Base-by-base conservation (phyloP, 2,888 invertebrate species). In the Apoda limacodes region DNA sequence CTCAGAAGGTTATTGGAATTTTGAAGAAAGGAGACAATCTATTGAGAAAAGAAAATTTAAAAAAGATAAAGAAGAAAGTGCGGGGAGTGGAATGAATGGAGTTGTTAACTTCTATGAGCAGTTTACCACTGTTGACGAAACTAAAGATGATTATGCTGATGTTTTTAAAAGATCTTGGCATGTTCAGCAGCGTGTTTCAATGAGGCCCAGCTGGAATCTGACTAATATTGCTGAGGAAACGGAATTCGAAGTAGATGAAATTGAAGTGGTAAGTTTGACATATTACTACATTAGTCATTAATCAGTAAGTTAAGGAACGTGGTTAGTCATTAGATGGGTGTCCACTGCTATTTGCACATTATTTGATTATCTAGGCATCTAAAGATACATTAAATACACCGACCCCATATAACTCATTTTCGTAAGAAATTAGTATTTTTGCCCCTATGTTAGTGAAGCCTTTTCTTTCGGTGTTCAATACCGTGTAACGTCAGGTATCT, bases 71-170 rank as follows among this genome's bases (percentile, higher is more conserved):
- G 30, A 40, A 1, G 42, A 49, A 7, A 55, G 39, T 34, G 43
- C 49, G 11, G 68, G 65, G 15, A 64, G 55, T n/a, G 69, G 70
- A 26, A 35, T 65, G 5, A 45, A 50, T 9, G 63, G 59, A 9
- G 61, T 59, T 7, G 58, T 63, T 10, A 67, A 80, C 42, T 78
- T 81, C 45, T 78, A 78, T 38, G 81, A 82, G 37, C 81, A 82
- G 46, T 75, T 81, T 36, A 67, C 76, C 9, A 55, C 60, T 28
- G 47, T 72, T 20, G 55, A 46, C 6, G 72, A 74, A 45, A 70
- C 74, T 21, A 45, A 42, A 2, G 67, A 65, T 22, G 60, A 63
- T 2, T 70, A 67, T 10, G 35, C 35, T 7, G 58, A 65, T 21
- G 30, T 60, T 21, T 60, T 54, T 48, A 57, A 52, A 33, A 60